Base-by-base conservation (phyloP, 2,888 invertebrate species). In the Nemapogon koenigi region DNA sequence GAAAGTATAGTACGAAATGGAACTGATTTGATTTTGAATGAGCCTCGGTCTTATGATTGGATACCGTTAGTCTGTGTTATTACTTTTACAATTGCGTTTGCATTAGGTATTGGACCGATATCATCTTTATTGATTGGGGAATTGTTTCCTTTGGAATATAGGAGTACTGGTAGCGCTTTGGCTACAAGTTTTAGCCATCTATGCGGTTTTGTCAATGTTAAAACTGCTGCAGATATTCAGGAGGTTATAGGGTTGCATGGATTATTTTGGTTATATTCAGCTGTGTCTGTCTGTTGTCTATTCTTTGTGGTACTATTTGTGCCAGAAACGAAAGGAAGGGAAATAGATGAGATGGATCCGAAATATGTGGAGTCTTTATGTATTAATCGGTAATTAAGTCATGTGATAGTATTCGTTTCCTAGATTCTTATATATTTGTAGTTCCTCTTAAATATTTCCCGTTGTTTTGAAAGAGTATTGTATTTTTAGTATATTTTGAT, bases 251-350 rank as follows among this genome's bases (percentile, higher is more conserved):
- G 90, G 0, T 60, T 91, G 14, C 86, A 90, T 59, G 93, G 92
- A 6, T 84, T 92, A 1, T 95, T 94, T 61, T 93, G 91, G 90
- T 71, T 94, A 50, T 95, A 94, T 59, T 88, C 91, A 0, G 86
- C 86, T 1, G 85, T 91, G 46, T 89, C 93, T 2, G 84, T 91
- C 1, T 76, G 88, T 40, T 90, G 91, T 40, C 78, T 93, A 7
- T 82, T 91, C 47, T 94, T 94, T 66, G 90, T 94, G 1, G 86
- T 90, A 10, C 83, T 88, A 44, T 89, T 87, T 54, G 90, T 95
- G 3, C 94, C 94, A 1, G 94, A 95, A 71, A 95, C 95, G 4
- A 94, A 91, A 60, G 94, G 94, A 2, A 86, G 89, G 43, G 90
- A 93, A 53, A 83, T 95, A 48, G 92, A 92, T 55, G 93, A 94